These are phyloP conservation scores for Lepidochrysops patricia DNA, from an alignment of 2,888 invertebrate species.

Conservation along the genomic window DNA sequence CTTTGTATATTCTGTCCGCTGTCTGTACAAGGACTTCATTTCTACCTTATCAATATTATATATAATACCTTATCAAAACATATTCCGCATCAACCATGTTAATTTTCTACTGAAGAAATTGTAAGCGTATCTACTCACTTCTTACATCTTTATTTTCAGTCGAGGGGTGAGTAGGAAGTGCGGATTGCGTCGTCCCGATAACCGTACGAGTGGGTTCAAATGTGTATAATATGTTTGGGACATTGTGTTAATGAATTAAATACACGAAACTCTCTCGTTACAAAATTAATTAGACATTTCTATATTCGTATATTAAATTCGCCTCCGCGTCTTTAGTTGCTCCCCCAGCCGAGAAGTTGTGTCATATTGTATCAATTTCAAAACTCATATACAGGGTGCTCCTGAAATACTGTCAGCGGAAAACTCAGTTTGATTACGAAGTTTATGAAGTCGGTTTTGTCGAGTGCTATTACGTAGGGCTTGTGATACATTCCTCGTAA, in stretches of 20 bases:
- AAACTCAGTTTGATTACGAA: neutral
- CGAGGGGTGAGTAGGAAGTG: conserved; percentile 7
- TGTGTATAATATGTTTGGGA: conserved; percentile 9
- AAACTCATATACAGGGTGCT: neutral
- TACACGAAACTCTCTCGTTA: conserved; percentile 4
- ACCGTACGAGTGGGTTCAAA: conserved; percentile 5
- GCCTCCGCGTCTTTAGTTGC: neutral
- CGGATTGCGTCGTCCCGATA: conserved; percentile 6
- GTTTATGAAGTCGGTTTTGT: neutral
- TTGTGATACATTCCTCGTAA: neutral
- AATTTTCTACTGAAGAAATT: too few relatives aligned
- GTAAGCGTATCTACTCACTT: neutral
- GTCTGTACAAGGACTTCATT: too few relatives aligned
- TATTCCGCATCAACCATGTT: too few relatives aligned
- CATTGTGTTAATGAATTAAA: conserved; percentile 11
- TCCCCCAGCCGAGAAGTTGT: conserved; percentile 3
- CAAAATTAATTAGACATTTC: conserved; percentile 12
- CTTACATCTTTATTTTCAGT: neutral
- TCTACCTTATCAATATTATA: too few relatives aligned
- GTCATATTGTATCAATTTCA: conserved; percentile 2
- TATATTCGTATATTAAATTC: conserved; percentile 2
- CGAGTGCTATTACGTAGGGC: neutral
- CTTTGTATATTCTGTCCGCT: too few relatives aligned
- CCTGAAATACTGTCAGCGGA: neutral
- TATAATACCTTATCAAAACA: too few relatives aligned